These are phyloP conservation scores for Etheostoma perlongum DNA, from an alignment of 2,797 vertebrate genomes.

Conservation along the genomic window DNA sequence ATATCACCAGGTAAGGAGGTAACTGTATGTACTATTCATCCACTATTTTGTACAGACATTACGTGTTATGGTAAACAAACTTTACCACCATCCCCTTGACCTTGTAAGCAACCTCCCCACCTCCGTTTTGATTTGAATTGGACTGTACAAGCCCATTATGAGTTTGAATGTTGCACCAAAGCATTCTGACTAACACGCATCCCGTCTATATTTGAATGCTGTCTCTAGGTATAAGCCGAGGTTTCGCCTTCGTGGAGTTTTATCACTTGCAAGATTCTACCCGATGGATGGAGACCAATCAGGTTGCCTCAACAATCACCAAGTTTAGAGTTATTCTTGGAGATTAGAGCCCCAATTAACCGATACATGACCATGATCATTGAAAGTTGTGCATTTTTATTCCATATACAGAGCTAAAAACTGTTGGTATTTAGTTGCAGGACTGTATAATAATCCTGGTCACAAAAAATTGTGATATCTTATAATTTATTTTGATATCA, in stretches of 20 bases:
- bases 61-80: slow-evolving; percentile 92
- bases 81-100: slow-evolving; percentile 83
- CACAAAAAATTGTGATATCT: slow-evolving; percentile 31
- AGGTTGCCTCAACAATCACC: slow-evolving; percentile 99
- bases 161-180: slow-evolving; percentile 93
- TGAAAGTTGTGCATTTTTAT: slow-evolving; percentile 22
- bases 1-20: slow-evolving; percentile 57
- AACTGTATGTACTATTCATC: slow-evolving; percentile 37
- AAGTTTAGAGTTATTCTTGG: slow-evolving; percentile 93
- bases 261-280: slow-evolving; percentile 99
- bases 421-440: slow-evolving; percentile 24
- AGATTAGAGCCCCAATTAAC: slow-evolving; percentile 58
- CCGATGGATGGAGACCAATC: slow-evolving; percentile 99
- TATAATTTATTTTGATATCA: slow-evolving; percentile 20
- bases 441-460: neutral
- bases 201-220: slow-evolving; percentile 99
- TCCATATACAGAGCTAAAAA: slow-evolving; percentile 28
- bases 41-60: slow-evolving; percentile 67
- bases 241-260: slow-evolving; percentile 99
- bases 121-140: slow-evolving; percentile 47
- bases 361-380: slow-evolving; percentile 20
- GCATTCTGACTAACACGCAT: slow-evolving; percentile 95
- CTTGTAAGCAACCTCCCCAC: slow-evolving; percentile 56
- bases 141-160: slow-evolving; percentile 87
- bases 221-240: slow-evolving; percentile 99